Conservation (phyloP, 2,113 vertebrate genomes). For the Scartelaos histophorus region DNA sequence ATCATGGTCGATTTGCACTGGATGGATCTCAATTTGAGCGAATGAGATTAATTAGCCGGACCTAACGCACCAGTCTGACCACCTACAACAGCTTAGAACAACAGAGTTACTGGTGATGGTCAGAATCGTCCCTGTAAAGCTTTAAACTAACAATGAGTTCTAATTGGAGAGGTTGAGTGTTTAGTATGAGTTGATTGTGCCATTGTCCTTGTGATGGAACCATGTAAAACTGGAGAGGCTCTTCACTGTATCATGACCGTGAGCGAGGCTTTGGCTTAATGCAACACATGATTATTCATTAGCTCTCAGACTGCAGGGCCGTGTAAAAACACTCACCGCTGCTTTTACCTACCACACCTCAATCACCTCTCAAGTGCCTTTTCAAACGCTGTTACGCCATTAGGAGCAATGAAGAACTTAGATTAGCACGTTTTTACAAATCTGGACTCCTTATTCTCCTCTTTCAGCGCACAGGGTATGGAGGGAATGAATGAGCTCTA, state of each 20-base stretch:
- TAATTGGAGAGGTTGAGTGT: conserved; percentile 32
- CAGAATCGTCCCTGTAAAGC: background rate
- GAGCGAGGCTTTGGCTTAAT: conserved; percentile 67
- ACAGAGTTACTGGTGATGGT: background rate
- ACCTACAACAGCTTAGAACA: background rate
- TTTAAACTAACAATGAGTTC: conserved; percentile 6
- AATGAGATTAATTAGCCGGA: too few relatives aligned
- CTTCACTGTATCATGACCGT: conserved; percentile 42
- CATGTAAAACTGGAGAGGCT: conserved; percentile 57
- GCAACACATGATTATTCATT: conserved; percentile 69
- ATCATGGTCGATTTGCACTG: background rate
- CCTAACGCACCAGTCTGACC: too few relatives aligned
- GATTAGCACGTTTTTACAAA: conserved; percentile 13
- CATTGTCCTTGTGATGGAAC: conserved; percentile 55
- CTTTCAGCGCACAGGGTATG: background rate
- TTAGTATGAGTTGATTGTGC: conserved; percentile 57
- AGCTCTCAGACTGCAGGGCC: conserved; percentile 61
- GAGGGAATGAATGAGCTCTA: too few relatives aligned
- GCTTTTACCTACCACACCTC: conserved; percentile 38
- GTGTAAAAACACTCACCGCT: conserved; percentile 60
- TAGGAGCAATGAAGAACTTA: conserved; percentile 42
- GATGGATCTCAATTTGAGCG: too few relatives aligned
- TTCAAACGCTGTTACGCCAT: conserved; percentile 51
- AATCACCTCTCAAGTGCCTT: conserved; percentile 59
- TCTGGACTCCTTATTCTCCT: background rate